Evolutionary conservation across 1,140 invertebrate genomes (phyloP), one percentile per base, ranked within the genome.

Genomic region (Diploscapter pachys): DNA sequence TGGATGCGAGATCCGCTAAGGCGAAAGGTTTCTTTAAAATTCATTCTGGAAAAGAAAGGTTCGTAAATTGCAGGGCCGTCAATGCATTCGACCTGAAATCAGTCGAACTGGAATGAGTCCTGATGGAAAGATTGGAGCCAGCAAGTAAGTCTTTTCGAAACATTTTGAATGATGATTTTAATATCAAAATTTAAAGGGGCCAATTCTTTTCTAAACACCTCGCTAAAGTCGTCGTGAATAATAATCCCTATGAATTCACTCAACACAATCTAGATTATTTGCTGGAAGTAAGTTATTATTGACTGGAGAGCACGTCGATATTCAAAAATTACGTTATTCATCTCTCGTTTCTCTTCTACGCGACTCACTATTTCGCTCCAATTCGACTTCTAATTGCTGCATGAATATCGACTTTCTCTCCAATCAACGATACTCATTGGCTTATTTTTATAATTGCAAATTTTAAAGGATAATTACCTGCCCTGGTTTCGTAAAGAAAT

Each of bases 181-280:
- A 31, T 31, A 31, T 50, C n/a, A 5, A 76, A 79, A 80, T 81
- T 91, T 91, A 82, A 86, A 95, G 93, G 88, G 96, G 96, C 5
- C 89, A 96, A 78, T 98, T 96, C 86, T 99, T 91, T 87, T 95
- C 98, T 81, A 95, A 95, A 86, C 93, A 98, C 89, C 89, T 99
- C n/a, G 94, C 95, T 80, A 94, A 90, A 85, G 98, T 98, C 78
- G 92, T 95, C 83, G 89, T 98, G 4, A 98, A 96, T 88, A 90
- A 92, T 80, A 88, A 92, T 83, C 91, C 89, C 87, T 93, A 96
- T 85, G 90, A 92, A 89, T 98, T 98, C 87, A 93, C 91, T 8
- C 90, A 92, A 86, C 90, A 91, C 85, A 92, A 98, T 89, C 89
- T 98, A 81, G 92, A 90, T 75, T 96, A 96, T 88, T 90, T 99